Conservation (phyloP, 2,113 vertebrate genomes). For the Scopus umbretta region DNA sequence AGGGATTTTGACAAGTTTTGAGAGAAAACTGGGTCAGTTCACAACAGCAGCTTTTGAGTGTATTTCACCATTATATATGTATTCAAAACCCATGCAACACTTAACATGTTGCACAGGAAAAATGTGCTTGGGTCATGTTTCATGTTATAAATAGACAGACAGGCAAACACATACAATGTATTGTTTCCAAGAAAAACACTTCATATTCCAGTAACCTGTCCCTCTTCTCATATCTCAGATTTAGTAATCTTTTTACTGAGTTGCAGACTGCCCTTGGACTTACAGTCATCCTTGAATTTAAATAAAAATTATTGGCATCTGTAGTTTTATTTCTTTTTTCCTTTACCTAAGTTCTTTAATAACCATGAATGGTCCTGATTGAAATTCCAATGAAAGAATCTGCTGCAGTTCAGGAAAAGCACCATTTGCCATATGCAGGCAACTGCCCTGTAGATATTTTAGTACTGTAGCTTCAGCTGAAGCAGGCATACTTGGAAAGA, state of each 20-base stretch:
- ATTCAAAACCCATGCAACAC: not conserved
- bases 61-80: not conserved
- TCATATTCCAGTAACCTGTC: conserved; percentile 29
- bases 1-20: not conserved
- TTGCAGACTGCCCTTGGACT: not conserved
- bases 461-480: not conserved
- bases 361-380: not conserved
- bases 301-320: not conserved
- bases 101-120: not conserved
- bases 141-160: conserved; percentile 51
- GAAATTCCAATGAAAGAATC: not conserved
- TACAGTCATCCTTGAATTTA: conserved; percentile 17
- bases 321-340: not conserved
- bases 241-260: not conserved
- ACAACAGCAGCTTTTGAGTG: not conserved
- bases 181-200: conserved; percentile 54
- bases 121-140: conserved; percentile 38
- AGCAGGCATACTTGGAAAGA: not conserved
- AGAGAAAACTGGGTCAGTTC: not conserved
- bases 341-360: not conserved
- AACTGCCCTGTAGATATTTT: not conserved
- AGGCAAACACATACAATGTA: not conserved
- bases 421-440: not conserved
- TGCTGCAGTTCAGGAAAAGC: not conserved
- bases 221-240: not conserved